Conservation (phyloP, 2,888 invertebrate species). For the Brenthis daphne region DNA sequence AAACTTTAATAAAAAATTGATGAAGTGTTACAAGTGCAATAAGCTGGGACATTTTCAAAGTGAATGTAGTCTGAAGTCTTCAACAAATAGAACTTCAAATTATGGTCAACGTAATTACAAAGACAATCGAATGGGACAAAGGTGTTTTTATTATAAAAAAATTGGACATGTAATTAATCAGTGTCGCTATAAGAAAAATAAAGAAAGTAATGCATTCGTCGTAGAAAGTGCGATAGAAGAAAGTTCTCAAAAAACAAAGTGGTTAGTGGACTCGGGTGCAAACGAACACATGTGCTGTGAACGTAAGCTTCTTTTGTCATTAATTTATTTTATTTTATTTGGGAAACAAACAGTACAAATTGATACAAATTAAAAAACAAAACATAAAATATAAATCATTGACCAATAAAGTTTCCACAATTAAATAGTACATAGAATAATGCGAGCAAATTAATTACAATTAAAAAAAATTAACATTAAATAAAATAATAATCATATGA, state of each 20-base stretch:
- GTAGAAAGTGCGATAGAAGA: constrained; percentile 4
- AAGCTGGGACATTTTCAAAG: background rate
- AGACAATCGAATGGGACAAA: background rate
- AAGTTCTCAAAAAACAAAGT: constrained; percentile 31
- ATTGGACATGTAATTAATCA: constrained; percentile 17
- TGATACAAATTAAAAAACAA: too few relatives aligned
- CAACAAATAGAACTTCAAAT: background rate
- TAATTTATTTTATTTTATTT: too few relatives aligned
- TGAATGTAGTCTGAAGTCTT: background rate
- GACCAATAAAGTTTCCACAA: too few relatives aligned
- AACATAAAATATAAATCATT: too few relatives aligned
- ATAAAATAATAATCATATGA: too few relatives aligned
- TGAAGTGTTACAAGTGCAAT: constrained; percentile 3
- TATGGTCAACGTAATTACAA: background rate
- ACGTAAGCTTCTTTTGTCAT: constrained; percentile 31
- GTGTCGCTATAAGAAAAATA: constrained; percentile 21
- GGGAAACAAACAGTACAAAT: too few relatives aligned
- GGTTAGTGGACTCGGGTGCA: constrained; percentile 43
- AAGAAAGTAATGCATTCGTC: constrained; percentile 25
- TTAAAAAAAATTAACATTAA: too few relatives aligned
- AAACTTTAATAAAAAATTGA: background rate
- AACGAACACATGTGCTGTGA: constrained; percentile 42
- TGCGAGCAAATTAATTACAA: too few relatives aligned
- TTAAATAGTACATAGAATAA: too few relatives aligned
- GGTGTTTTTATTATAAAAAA: constrained; percentile 20